Conservation (phyloP, 1,140 invertebrate species). For the Euura lappo region DNA sequence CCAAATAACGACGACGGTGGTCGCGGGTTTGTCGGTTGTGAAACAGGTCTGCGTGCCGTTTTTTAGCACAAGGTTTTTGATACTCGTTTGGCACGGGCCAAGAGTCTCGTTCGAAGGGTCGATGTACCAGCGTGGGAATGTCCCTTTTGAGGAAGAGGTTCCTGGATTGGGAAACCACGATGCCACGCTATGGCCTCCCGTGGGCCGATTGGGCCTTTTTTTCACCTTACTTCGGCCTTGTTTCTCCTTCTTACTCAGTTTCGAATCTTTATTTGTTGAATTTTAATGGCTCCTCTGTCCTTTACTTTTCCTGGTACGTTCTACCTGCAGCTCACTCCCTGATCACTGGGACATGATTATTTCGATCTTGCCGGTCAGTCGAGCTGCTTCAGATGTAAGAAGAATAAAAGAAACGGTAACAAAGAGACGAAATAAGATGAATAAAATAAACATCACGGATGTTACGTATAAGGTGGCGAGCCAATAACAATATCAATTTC, state of each 20-base stretch:
- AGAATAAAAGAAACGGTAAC: not conserved
- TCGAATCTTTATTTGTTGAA: not conserved
- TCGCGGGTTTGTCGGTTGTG: not conserved
- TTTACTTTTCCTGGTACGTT: not conserved
- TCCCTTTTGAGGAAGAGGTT: constrained; percentile 6
- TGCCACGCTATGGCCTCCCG: too few relatives aligned
- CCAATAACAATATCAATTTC: not conserved
- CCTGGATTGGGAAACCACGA: not conserved
- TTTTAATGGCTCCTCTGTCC: not conserved
- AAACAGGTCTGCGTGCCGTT: not conserved
- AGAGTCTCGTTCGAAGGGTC: not conserved
- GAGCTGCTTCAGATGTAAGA: not conserved
- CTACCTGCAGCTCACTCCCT: not conserved
- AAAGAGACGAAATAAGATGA: not conserved
- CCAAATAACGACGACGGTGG: not conserved
- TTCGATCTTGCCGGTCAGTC: not conserved
- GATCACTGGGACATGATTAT: not conserved
- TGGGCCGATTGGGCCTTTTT: too few relatives aligned
- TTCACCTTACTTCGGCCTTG: too few relatives aligned
- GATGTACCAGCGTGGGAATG: constrained; percentile 3
- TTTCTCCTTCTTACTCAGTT: too few relatives aligned
- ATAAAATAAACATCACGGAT: constrained; percentile 2
- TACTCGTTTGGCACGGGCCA: not conserved
- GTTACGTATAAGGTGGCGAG: not conserved
- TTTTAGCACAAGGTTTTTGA: not conserved